phyloP scores from a whole-genome alignment of 1,140 invertebrate species.

The Rhopalosiphum maidis region DNA sequence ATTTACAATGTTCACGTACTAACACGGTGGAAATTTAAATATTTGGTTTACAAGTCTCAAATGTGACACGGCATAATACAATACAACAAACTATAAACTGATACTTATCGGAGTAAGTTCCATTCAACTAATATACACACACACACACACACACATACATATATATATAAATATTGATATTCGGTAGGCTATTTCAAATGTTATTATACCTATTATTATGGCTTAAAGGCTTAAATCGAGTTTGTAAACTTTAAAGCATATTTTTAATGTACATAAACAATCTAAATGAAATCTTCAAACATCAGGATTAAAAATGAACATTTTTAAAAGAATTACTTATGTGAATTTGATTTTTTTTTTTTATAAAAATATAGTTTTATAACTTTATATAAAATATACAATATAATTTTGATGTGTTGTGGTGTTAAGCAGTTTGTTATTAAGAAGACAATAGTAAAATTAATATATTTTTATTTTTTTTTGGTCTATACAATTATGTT shows the following conservation, averaged over 20 bases:
- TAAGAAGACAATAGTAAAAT: background rate
- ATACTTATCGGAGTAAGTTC: background rate
- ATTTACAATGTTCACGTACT: background rate
- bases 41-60: slow-evolving; percentile 14
- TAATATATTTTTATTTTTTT: background rate
- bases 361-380: background rate
- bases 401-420: background rate
- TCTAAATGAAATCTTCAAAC: background rate
- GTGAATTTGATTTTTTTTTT: background rate
- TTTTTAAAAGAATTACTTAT: background rate
- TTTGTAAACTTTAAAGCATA: background rate
- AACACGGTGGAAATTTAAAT: background rate
- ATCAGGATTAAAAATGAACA: background rate
- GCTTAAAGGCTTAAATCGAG: background rate
- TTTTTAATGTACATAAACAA: background rate
- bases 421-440: background rate
- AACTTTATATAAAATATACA: background rate
- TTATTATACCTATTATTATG: background rate
- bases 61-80: background rate
- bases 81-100: background rate
- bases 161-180: background rate
- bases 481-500: background rate
- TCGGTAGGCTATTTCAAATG: background rate
- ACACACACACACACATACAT: background rate
- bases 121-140: background rate